Evolutionary conservation across 2,888 invertebrate species (phyloP).

Genomic region (Oligia strigilis): DNA sequence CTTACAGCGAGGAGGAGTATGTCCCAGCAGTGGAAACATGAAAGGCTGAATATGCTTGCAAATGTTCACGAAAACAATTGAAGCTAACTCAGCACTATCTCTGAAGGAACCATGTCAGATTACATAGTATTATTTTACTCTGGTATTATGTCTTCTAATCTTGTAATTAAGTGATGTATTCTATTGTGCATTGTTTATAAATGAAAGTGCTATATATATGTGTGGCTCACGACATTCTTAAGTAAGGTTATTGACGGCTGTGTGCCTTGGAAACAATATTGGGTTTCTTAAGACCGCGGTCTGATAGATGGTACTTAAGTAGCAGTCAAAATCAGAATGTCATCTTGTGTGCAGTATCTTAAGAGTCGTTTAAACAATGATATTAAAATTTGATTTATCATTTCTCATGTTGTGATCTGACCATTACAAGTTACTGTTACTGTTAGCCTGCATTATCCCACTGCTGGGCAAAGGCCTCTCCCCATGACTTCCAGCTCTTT

Average conservation of each 20-base stretch:
- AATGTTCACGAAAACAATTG: not conserved
- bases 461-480: no score
- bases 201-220: conserved; percentile 41
- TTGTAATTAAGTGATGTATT: conserved; percentile 17
- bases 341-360: not conserved
- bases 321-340: not conserved
- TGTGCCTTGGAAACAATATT: conserved; percentile 21
- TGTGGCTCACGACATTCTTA: conserved; percentile 30
- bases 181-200: conserved; percentile 49
- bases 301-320: not conserved
- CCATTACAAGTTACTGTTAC: no score
- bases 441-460: no score
- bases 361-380: not conserved
- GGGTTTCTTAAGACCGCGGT: not conserved
- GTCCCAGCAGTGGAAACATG: not conserved
- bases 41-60: not conserved
- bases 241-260: conserved; percentile 27
- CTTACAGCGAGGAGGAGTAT: not conserved
- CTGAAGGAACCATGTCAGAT: conserved; percentile 19
- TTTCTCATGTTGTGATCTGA: not conserved
- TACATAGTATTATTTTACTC: conserved; percentile 9
- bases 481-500: no score
- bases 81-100: not conserved
- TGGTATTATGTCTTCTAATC: not conserved
- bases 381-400: no score